These are phyloP conservation scores for Lonchura striata DNA, from an alignment of 2,113 vertebrate genomes.

Conservation along the genomic window DNA sequence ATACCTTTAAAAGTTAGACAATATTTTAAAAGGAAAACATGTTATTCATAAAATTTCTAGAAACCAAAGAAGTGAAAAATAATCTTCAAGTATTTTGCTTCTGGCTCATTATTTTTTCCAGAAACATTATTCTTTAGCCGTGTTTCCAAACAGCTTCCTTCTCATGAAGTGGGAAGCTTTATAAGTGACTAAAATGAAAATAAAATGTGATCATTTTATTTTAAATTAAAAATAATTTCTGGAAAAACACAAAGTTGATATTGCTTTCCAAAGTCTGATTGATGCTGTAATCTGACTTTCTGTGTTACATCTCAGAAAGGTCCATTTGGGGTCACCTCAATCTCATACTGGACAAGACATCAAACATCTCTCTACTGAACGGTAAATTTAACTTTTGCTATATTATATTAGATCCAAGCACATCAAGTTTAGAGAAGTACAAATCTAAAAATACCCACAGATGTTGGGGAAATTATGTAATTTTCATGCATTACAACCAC, in stretches of 20 bases:
- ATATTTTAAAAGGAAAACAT: not conserved
- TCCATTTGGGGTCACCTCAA: not conserved
- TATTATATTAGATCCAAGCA: not conserved
- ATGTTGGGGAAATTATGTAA: not conserved
- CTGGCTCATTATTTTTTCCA: not conserved
- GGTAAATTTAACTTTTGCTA: not conserved
- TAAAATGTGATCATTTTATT: not conserved
- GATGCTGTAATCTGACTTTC: not conserved
- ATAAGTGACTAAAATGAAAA: not conserved
- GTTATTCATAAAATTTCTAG: not conserved
- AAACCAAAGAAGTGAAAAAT: not conserved
- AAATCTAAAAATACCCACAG: not conserved
- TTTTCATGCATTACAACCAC: not conserved
- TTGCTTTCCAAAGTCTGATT: not conserved
- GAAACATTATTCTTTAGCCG: not conserved
- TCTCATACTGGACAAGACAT: not conserved
- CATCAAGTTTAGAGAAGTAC: not conserved
- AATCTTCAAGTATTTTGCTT: not conserved
- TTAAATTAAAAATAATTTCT: not conserved
- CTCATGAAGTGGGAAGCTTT: not conserved
- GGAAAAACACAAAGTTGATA: not conserved
- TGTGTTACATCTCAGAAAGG: not conserved
- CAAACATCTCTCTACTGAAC: not conserved
- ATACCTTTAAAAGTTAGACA: not conserved
- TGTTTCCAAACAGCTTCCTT: not conserved